A percentile compares a stretch with the other conserved stretches of the same genome.
Conservation (phyloP, 2,113 vertebrate genomes). For the Microcebus murinus region DNA sequence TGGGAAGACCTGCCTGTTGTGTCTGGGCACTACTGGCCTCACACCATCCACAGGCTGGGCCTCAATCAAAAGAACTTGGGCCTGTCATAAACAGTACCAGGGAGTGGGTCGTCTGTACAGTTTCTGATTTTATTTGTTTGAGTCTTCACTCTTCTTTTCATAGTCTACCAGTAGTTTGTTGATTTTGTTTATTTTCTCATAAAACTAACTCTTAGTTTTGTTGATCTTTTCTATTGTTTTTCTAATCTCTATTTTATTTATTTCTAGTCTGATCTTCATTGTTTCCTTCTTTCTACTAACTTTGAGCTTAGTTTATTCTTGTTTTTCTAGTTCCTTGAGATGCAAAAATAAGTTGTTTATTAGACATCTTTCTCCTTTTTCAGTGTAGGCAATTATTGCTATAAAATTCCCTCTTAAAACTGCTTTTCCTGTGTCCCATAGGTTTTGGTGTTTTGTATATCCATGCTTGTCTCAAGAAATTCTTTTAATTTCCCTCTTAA, state of each 20-base stretch:
- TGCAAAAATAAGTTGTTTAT: neutral
- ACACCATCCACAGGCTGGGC: too few relatives aligned
- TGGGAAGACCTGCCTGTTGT: too few relatives aligned
- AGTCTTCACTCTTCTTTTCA: neutral
- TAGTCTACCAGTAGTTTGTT: neutral
- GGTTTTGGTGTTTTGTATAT: neutral
- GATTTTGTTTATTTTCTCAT: neutral
- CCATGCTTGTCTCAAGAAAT: neutral
- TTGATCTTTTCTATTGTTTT: neutral
- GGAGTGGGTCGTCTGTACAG: too few relatives aligned
- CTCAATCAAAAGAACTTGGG: too few relatives aligned
- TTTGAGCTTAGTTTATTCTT: too few relatives aligned
- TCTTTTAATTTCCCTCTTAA: neutral
- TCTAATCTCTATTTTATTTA: neutral
- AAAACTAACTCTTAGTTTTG: neutral
- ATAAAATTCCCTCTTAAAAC: neutral
- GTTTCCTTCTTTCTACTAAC: neutral
- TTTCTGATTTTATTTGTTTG: neutral
- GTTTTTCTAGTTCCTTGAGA: neutral
- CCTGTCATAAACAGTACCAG: too few relatives aligned
- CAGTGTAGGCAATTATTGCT: neutral
- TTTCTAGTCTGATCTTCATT: neutral
- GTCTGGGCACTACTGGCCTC: too few relatives aligned
- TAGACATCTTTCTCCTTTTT: neutral
- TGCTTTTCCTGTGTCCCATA: neutral